A percentile compares a stretch with the other conserved stretches of the same genome.
Conservation (phyloP, 2,888 invertebrate genomes). For the Abrostola triplasia region DNA sequence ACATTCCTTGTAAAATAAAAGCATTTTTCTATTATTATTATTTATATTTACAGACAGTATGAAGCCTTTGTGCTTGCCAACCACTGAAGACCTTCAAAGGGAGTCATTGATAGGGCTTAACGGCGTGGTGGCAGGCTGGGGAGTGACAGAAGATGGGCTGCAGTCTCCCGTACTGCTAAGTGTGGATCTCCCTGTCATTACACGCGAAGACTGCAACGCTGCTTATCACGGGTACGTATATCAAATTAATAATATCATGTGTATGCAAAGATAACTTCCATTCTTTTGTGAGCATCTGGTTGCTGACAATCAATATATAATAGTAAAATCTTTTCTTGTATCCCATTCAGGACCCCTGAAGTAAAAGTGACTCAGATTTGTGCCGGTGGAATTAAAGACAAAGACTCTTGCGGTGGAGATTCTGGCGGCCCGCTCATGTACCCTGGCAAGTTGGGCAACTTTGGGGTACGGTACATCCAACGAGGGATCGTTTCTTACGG, state of each 20-base stretch:
- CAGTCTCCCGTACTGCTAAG: slow-evolving; percentile 80
- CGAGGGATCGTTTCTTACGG: slow-evolving; percentile 89
- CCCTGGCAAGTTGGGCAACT: slow-evolving; percentile 66
- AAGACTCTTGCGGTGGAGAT: slow-evolving; percentile 91
- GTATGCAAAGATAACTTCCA: no score
- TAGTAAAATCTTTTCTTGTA: background rate
- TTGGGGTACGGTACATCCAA: slow-evolving; percentile 86
- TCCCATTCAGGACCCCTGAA: slow-evolving; percentile 52
- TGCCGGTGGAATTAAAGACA: slow-evolving; percentile 84
- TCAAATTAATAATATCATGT: background rate
- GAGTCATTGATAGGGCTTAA: slow-evolving; percentile 64
- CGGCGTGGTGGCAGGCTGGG: slow-evolving; percentile 88
- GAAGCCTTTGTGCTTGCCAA: slow-evolving; percentile 86
- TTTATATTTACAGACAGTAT: slow-evolving; percentile 70
- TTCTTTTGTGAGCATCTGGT: no score
- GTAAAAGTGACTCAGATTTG: slow-evolving; percentile 86
- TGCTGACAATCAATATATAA: background rate
- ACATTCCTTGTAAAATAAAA: no score
- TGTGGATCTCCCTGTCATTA: slow-evolving; percentile 75
- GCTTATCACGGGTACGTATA: slow-evolving; percentile 68
- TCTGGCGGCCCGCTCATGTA: slow-evolving; percentile 91
- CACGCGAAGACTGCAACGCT: slow-evolving; percentile 64
- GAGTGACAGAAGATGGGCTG: slow-evolving; percentile 82
- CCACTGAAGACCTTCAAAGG: slow-evolving; percentile 64
- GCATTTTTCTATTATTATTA: no score